Conservation (phyloP, 2,797 vertebrate species). For the Hippopotamyrus pictus region DNA sequence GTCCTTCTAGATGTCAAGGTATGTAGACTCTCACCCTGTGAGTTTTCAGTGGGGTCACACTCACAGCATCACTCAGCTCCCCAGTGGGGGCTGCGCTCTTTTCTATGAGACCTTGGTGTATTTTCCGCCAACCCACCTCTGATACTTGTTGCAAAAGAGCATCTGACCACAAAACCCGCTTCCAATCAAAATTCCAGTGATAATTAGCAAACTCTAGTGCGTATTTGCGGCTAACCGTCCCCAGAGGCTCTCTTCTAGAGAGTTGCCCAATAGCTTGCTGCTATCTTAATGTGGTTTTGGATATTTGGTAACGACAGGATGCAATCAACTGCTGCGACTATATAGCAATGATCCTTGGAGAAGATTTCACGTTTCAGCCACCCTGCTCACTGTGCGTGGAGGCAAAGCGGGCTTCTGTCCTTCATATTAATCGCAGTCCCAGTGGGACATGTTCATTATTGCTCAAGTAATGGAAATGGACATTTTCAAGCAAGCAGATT, state of each 20-base stretch:
- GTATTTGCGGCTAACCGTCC: background rate
- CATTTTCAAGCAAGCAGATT: background rate
- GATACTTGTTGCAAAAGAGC: background rate
- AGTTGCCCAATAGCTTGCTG: background rate
- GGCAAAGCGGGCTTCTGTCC: background rate
- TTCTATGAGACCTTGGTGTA: background rate
- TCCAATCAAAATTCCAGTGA: background rate
- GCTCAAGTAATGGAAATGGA: background rate
- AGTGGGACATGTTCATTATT: background rate
- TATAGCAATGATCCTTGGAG: background rate
- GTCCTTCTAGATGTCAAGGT: background rate
- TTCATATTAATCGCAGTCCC: background rate
- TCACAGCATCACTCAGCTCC: background rate
- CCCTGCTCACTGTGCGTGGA: background rate
- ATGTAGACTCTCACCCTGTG: background rate
- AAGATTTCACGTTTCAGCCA: background rate
- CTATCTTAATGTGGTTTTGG: background rate
- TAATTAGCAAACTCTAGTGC: background rate
- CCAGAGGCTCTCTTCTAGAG: background rate
- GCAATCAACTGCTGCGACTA: background rate
- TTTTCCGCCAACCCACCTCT: background rate
- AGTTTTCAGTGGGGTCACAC: background rate
- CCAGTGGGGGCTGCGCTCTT: background rate
- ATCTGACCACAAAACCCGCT: background rate
- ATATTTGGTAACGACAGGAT: background rate